These are phyloP conservation scores for Drosophila santomea DNA, from an alignment of 1,140 invertebrate genomes.

Conservation along the genomic window DNA sequence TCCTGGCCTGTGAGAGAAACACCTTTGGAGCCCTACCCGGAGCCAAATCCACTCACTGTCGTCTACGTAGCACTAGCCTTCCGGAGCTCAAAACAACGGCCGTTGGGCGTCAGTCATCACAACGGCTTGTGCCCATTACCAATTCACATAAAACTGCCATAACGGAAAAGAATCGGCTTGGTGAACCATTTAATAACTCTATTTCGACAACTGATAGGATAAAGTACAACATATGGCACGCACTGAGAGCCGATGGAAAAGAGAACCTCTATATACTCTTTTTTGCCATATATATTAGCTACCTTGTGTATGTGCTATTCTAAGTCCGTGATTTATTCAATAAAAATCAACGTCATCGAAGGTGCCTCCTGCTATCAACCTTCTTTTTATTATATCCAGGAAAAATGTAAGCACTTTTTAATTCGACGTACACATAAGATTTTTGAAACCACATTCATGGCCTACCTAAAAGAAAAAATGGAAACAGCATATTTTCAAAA, in stretches of 20 bases:
- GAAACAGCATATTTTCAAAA: no score
- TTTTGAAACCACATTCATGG: no score
- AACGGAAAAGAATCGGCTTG: background rate
- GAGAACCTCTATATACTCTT: slow-evolving; percentile 31
- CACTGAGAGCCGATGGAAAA: slow-evolving; percentile 6
- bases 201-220: background rate
- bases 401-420: no score
- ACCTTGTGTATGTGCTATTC: slow-evolving; percentile 31
- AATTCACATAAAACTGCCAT: no score
- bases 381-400: no score
- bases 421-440: no score
- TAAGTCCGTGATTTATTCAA: slow-evolving; percentile 1
- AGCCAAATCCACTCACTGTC: background rate
- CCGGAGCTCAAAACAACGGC: background rate
- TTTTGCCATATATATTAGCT: slow-evolving; percentile 40
- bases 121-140: background rate
- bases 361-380: no score
- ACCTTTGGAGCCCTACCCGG: background rate
- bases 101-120: background rate
- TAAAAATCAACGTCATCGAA: background rate
- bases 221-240: slow-evolving; percentile 20
- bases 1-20: background rate
- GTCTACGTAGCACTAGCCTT: no score
- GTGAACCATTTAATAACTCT: background rate
- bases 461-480: no score